Base-by-base conservation (phyloP, 2,797 vertebrate genomes). In the Semaprochilodus insignis region DNA sequence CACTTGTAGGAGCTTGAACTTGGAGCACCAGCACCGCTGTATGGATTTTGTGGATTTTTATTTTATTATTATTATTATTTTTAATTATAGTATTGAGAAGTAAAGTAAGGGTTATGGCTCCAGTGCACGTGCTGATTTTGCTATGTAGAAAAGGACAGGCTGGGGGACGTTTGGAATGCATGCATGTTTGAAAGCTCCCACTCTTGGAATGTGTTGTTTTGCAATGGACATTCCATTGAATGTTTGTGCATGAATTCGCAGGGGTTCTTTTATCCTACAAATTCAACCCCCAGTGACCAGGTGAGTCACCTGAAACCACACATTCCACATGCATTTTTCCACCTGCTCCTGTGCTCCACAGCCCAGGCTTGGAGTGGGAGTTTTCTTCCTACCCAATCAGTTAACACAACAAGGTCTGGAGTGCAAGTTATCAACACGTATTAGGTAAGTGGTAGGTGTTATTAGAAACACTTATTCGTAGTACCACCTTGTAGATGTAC, bases 271-370 rank as follows among this genome's bases (percentile, higher is more conserved):
- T 8, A 62, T 3, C 57, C 72, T 36, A 72, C 80, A 74, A 84
- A 86, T 81, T 25, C 48, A 44, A 62, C 57, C 83, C 79, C 74
- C 1, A 7, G 63, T 44, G 54, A 55, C 72, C 62, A 10, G 5
- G 75, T 78, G 81, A 62, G 84, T 88, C 81, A 89, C 78, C 73
- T 86, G 73, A 80, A 91, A 86, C 82, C 81, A 57, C n/a, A 60
- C 21, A 27, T 79, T 83, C 72, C 59, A 62, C 69, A 57, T 59
- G 55, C 55, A 75, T 82, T 70, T 54, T 54, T 66, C 54, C 54
- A 81, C 55, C 77, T 60, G 36, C 23, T 52, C 21, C 57, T 66
- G 31, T 25, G 21, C 10, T 59, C 31, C 21, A 23, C 11, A 31
- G 4, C 69, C 57, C 44, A 74, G 52, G 21, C 55, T 55, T 55